Conservation (phyloP, 2,113 vertebrate genomes). For the Phoenicopterus ruber region DNA sequence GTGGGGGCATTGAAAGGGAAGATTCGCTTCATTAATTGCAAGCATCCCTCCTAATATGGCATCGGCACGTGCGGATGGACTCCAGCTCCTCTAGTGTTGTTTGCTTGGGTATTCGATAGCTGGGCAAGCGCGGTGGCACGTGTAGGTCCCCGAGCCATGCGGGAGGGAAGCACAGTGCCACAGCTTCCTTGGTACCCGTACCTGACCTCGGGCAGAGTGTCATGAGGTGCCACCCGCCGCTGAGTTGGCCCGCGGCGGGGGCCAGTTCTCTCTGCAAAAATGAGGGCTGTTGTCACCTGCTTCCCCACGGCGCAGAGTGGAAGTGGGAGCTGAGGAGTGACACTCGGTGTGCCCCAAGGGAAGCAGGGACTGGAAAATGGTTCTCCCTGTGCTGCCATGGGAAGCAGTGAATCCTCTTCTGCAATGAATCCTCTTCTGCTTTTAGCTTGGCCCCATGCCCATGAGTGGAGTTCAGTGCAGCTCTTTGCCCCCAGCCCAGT, state of each 20-base stretch:
- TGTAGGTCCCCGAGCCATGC: not conserved
- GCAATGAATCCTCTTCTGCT: not conserved
- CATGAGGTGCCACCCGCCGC: not conserved
- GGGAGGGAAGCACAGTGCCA: not conserved
- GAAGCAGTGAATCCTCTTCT: not conserved
- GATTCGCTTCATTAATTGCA: not conserved
- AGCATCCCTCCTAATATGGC: not conserved
- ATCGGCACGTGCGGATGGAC: not conserved
- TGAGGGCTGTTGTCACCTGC: not conserved
- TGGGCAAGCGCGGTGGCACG: not conserved
- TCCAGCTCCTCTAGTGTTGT: not conserved
- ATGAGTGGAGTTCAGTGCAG: not conserved
- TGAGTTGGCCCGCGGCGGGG: fast-evolving
- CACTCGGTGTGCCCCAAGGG: not conserved
- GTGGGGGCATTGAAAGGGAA: not conserved
- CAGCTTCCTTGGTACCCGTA: not conserved
- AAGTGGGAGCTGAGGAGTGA: not conserved
- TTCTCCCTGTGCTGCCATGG: not conserved
- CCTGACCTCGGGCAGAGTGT: not conserved
- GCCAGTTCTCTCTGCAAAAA: not conserved
- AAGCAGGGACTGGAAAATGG: not conserved
- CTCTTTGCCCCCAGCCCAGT: not conserved
- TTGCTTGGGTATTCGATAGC: not conserved
- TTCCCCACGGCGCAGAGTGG: not conserved
- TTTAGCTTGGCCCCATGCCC: not conserved